phyloP scores from a whole-genome alignment of 1,140 invertebrate species.

The Drosophila bocki region DNA sequence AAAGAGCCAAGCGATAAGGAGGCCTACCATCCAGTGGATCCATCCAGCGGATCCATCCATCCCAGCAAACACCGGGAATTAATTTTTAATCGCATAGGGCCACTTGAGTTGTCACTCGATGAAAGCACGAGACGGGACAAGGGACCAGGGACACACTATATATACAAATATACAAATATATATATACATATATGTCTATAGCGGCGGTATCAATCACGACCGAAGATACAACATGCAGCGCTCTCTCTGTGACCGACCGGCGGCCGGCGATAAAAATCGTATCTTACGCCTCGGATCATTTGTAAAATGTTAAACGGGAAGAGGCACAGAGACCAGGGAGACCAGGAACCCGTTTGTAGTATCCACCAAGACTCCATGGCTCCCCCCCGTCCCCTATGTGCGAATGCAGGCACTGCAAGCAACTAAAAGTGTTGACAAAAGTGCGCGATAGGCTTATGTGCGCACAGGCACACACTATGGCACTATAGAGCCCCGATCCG shows the following conservation, averaged over 20 bases:
- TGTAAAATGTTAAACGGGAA: conserved; percentile 70
- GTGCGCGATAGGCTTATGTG: conserved; percentile 73
- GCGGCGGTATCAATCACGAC: conserved; percentile 58
- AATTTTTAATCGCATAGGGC: conserved; percentile 80
- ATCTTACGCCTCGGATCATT: conserved; percentile 76
- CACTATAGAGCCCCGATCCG: conserved; percentile 56
- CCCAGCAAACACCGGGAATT: conserved; percentile 71
- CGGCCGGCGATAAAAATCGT: conserved; percentile 69
- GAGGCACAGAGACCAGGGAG: conserved; percentile 43
- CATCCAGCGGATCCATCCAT: conserved; percentile 24
- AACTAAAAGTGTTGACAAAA: conserved; percentile 83
- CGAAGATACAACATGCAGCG: conserved; percentile 31
- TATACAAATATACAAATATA: conserved; percentile 16
- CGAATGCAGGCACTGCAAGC: conserved; percentile 38
- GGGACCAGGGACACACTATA: conserved; percentile 17
- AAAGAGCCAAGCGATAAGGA: conserved; percentile 67
- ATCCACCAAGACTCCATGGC: conserved; percentile 17
- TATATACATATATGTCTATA: conserved; percentile 7
- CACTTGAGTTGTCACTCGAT: conserved; percentile 77
- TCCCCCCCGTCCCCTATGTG: conserved; percentile 34
- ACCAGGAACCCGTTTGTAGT: conserved; percentile 76
- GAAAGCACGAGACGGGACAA: conserved; percentile 26
- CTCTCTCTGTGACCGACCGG: conserved; percentile 36
- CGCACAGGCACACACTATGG: conserved; percentile 31
- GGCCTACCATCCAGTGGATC: conserved; percentile 14